phyloP scores from a whole-genome alignment of 2,113 vertebrate species.

The Mustela nigripes region DNA sequence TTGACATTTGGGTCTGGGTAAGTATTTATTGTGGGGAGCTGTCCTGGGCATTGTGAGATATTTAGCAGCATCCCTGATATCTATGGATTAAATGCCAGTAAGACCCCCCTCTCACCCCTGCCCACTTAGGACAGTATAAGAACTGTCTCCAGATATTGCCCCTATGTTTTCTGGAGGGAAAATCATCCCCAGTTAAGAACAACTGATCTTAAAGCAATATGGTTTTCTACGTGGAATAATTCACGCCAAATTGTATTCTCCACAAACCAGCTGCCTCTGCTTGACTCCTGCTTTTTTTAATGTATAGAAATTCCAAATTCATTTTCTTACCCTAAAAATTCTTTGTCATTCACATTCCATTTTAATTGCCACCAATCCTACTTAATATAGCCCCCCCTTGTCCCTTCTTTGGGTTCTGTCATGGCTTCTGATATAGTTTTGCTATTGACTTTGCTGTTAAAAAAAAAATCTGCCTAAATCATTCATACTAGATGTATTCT shows the following conservation, averaged over 20 bases:
- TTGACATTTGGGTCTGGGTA: background rate
- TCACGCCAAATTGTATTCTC: background rate
- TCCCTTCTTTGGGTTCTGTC: conserved; percentile 3
- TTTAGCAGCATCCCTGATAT: conserved; percentile 8
- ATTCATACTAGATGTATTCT: background rate
- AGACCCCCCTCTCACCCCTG: background rate
- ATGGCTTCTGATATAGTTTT: background rate
- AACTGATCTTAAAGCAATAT: background rate
- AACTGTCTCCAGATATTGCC: background rate
- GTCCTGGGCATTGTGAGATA: background rate
- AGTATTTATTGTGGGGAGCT: background rate
- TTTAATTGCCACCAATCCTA: conserved; percentile 25
- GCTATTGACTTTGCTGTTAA: background rate
- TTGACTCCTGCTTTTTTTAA: background rate
- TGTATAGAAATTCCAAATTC: background rate
- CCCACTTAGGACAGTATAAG: background rate
- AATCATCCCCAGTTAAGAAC: background rate
- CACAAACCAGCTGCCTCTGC: background rate
- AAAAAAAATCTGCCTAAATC: background rate
- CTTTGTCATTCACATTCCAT: background rate
- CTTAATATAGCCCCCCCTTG: background rate
- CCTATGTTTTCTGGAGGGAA: background rate
- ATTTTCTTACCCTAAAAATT: conserved; percentile 35
- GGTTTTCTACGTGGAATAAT: conserved; percentile 38
- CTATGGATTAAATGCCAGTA: background rate